phyloP scores from a whole-genome alignment of 2,113 vertebrate genomes.

The Cichladusa arquata region DNA sequence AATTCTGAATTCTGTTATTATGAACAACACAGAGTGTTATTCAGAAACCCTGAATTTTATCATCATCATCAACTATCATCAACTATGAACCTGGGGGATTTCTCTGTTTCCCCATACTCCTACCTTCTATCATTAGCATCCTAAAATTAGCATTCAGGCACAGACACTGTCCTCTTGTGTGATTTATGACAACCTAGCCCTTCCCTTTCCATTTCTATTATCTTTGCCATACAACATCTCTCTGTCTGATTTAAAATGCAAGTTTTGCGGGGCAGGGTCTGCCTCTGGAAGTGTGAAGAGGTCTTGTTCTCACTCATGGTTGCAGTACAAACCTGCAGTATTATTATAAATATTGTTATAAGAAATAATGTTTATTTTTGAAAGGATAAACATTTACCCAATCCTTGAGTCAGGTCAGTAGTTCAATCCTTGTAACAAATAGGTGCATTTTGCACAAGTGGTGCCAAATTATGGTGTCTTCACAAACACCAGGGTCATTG shows the following conservation, averaged over 20 bases:
- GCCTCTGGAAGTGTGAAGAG: not conserved
- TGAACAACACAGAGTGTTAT: not conserved
- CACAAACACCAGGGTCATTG: not conserved
- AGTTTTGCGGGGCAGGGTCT: not conserved
- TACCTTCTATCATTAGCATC: not conserved
- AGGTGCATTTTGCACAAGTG: not conserved
- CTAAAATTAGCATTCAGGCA: not conserved
- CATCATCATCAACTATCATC: not conserved
- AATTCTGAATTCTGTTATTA: not conserved
- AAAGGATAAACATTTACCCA: not conserved
- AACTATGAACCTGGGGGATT: not conserved
- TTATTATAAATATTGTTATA: not conserved
- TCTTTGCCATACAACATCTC: not conserved
- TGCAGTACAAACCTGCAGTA: not conserved
- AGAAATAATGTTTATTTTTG: not conserved
- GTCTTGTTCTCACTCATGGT: not conserved
- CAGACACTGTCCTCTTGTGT: not conserved
- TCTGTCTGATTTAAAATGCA: not conserved
- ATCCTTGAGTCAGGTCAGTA: not conserved
- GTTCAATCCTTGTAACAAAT: not conserved
- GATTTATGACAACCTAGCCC: not conserved
- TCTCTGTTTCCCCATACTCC: not conserved
- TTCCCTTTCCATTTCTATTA: not conserved
- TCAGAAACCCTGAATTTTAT: not conserved
- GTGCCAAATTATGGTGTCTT: not conserved